phyloP scores from a whole-genome alignment of 2,113 vertebrate species.

The Pheucticus melanocephalus region DNA sequence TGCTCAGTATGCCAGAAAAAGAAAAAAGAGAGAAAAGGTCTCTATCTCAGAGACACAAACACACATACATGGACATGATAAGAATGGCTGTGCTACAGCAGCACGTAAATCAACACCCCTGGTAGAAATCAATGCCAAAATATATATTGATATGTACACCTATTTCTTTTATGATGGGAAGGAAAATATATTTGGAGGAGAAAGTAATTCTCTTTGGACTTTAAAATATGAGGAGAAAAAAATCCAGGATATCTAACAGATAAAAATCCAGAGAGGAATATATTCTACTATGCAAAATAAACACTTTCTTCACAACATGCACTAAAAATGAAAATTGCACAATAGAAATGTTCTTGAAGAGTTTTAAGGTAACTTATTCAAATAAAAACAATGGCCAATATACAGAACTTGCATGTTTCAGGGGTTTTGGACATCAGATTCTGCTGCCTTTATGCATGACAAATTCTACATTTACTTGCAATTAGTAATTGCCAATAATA shows the following conservation, averaged over 20 bases:
- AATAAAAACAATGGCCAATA: not conserved
- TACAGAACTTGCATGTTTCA: not conserved
- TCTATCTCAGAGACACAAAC: not conserved
- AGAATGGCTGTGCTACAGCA: not conserved
- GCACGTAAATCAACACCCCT: not conserved
- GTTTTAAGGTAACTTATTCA: not conserved
- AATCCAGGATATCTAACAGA: not conserved
- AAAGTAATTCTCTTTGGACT: not conserved
- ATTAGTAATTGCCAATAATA: not conserved
- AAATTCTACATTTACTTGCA: not conserved
- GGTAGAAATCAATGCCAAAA: not conserved
- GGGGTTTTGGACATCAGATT: not conserved
- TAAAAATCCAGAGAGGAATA: not conserved
- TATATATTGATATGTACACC: not conserved
- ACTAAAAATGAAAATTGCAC: not conserved
- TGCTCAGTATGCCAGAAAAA: constrained; percentile 9
- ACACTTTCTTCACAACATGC: not conserved
- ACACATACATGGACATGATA: not conserved
- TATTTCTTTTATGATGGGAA: not conserved
- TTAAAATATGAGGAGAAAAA: not conserved
- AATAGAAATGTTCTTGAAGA: not conserved
- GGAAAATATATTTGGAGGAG: not conserved
- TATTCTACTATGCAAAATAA: not conserved
- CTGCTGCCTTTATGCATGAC: not conserved
- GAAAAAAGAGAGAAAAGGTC: not conserved